Base-by-base conservation (phyloP, 2,888 invertebrate species). In the Pseudococcus viburni region DNA sequence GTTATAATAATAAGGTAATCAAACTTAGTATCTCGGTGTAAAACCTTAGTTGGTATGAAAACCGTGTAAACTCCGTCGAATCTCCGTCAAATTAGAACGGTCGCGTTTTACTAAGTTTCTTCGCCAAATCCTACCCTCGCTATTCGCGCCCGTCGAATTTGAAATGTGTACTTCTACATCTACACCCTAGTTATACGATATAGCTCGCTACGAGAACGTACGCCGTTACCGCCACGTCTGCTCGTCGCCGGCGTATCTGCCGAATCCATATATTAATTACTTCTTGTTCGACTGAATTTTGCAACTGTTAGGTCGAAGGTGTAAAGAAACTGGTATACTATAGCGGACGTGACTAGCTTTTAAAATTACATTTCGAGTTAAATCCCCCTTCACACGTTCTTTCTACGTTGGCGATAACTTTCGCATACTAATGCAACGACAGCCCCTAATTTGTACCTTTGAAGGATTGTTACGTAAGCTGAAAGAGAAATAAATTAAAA, bases 401-500 rank as follows among this genome's bases (percentile, higher is more conserved):
- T 86, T 86, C 86, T 83, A 83, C 80, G 19, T 83, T 11, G 46
- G 86, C 86, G 86, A 86, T 86, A 86, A 68, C 46, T 59, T 86
- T 59, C 59, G 86, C 86, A 86, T 86, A 86, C 86, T 86, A 86
- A 86, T 86, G 59, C 68, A 46, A 68, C 86, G 86, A 86, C 86
- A 64, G 55, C 86, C 86, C 86, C 86, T 86, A 59, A 86, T 86
- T 86, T 86, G 86, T 86, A 86, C 86, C 86, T 86, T 86, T 86
- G 86, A 86, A 68, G 86, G 68, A 86, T 86, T 86, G 86, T 86
- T 86, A 86, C 86, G 64, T 86, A 86, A 86, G 68, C 64, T 64
- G 64, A 59, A 86, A 68, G 59, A 68, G 84, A 85, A 85, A 85
- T 85, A 85, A 85, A 85, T 85, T 85, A 85, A 85, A 85, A 85